Conservation (phyloP, 2,113 vertebrate genomes). For the Osmerus eperlanus region DNA sequence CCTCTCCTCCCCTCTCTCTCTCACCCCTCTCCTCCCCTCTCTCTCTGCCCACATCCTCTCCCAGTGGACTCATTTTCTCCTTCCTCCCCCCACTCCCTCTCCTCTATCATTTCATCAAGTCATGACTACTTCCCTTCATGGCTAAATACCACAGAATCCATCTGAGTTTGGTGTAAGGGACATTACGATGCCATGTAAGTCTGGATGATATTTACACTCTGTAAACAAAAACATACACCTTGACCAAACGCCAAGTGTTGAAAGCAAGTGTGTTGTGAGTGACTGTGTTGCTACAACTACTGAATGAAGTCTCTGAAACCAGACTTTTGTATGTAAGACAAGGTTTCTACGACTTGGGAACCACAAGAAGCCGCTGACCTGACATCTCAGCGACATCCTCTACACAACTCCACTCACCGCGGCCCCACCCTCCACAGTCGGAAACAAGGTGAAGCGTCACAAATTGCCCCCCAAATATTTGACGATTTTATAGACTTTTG, state of each 20-base stretch:
- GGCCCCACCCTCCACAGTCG: no score
- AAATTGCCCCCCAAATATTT: no score
- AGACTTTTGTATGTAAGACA: no score
- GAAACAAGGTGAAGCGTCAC: no score
- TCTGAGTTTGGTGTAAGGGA: conserved; percentile 17
- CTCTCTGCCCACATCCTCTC: conserved; percentile 10
- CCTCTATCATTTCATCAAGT: conserved; percentile 55
- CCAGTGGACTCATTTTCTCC: not conserved
- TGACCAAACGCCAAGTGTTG: not conserved
- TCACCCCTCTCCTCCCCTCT: conserved; percentile 16
- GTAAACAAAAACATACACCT: not conserved
- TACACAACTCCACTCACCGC: no score
- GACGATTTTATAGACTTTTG: no score
- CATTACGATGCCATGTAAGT: conserved; percentile 3
- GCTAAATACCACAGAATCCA: conserved; percentile 23
- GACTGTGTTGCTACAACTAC: not conserved
- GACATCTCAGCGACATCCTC: no score
- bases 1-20: conserved; percentile 33
- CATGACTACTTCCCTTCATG: conserved; percentile 60
- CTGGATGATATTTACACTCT: not conserved
- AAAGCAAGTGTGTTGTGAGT: not conserved
- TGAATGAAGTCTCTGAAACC: no score
- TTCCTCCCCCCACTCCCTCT: not conserved
- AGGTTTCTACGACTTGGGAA: no score
- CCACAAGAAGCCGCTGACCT: no score